Conservation (phyloP, 1,140 invertebrate genomes). For the Diploscapter pachys region DNA sequence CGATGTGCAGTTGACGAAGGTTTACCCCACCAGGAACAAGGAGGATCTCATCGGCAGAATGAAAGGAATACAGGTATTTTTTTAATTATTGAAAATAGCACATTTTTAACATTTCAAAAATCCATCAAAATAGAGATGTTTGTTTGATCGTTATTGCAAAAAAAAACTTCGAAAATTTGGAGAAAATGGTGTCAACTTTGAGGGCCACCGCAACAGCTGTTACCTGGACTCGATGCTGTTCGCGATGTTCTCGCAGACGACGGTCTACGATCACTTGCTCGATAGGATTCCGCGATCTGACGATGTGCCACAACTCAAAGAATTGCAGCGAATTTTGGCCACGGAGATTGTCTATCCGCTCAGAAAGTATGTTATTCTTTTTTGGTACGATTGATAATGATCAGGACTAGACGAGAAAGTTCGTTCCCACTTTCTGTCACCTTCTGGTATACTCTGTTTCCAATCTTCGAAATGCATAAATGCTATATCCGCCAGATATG, state of each 20-base stretch:
- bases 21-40: conserved; percentile 21
- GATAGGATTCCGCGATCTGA: conserved; percentile 71
- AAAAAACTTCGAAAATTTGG: no score
- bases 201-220: conserved; percentile 92
- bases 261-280: conserved; percentile 62
- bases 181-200: no score
- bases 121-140: no score
- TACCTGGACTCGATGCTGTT: conserved; percentile 93
- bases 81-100: no score
- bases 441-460: no score
- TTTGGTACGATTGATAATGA: conserved; percentile 20
- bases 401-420: conserved; percentile 1
- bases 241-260: conserved; percentile 91
- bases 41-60: conserved; percentile 30
- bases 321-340: conserved; percentile 72
- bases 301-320: conserved; percentile 79
- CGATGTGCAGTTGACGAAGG: conserved; percentile 18
- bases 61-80: conserved; percentile 28
- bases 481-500: background rate
- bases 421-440: no score
- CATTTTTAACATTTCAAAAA: no score
- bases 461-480: no score
- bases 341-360: conserved; percentile 95
- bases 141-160: no score
- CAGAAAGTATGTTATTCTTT: conserved; percentile 64